Evolutionary conservation across 2,888 invertebrate genomes (phyloP).

Genomic region (Melikaiella ostensackeni): DNA sequence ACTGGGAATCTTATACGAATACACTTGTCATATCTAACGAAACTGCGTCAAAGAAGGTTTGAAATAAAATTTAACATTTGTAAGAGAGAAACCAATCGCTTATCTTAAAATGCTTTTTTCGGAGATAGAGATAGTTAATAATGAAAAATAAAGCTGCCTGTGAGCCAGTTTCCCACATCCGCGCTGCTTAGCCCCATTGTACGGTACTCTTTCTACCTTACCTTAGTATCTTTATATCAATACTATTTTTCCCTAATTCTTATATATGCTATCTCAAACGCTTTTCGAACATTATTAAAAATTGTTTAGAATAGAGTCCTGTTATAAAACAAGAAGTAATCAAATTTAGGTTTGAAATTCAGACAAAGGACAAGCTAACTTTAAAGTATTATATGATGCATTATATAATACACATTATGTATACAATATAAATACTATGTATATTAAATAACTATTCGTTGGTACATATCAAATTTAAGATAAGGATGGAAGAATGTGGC

Average conservation of each 20-base stretch:
- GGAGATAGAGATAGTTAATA: too few species aligned
- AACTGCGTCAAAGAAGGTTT: too few species aligned
- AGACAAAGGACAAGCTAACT: background rate
- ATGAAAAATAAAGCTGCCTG: too few species aligned
- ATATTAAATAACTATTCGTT: conserved; percentile 26
- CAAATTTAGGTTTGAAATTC: background rate
- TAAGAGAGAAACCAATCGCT: too few species aligned
- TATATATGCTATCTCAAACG: background rate
- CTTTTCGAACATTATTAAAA: background rate
- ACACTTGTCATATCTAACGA: too few species aligned
- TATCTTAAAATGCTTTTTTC: too few species aligned
- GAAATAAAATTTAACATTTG: too few species aligned
- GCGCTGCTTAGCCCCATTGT: too few species aligned
- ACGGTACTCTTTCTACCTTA: background rate
- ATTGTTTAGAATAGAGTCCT: background rate
- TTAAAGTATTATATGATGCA: conserved; percentile 1
- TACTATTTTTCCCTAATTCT: background rate
- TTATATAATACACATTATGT: conserved; percentile 27
- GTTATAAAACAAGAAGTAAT: conserved; percentile 1
- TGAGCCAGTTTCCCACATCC: too few species aligned
- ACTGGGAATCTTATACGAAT: too few species aligned
- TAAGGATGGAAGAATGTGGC: conserved; percentile 34
- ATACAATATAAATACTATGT: conserved; percentile 31
- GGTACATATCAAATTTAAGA: conserved; percentile 43
- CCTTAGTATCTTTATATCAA: background rate